Conservation (phyloP, 2,113 vertebrate species). For the Mus spicilegus region DNA sequence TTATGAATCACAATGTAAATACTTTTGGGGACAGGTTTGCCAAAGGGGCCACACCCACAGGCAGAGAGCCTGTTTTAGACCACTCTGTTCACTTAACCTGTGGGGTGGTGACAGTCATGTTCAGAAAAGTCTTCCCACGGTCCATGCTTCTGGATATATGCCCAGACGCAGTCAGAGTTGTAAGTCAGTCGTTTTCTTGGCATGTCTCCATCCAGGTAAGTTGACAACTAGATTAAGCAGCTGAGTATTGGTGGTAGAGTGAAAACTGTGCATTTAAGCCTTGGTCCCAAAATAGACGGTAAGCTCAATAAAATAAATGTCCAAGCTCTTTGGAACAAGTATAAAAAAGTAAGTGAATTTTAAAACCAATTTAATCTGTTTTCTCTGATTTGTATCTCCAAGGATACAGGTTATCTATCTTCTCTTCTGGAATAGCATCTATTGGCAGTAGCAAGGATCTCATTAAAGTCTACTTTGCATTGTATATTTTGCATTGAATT, state of each 20-base stretch:
- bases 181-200: background rate
- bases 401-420: too few species aligned
- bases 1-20: background rate
- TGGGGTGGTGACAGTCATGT: background rate
- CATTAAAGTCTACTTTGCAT: background rate
- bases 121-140: background rate
- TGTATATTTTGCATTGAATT: background rate
- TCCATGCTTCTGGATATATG: background rate
- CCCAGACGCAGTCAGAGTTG: background rate
- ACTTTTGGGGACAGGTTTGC: background rate
- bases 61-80: background rate
- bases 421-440: background rate
- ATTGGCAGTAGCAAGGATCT: background rate
- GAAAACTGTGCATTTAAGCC: too few species aligned
- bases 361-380: background rate
- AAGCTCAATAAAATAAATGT: background rate
- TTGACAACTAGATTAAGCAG: background rate
- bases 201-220: background rate
- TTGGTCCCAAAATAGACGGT: background rate
- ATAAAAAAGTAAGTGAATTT: constrained; percentile 22
- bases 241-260: too few species aligned
- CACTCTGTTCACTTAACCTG: background rate
- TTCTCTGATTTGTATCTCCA: background rate
- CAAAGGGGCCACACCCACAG: background rate
- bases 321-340: constrained; percentile 18